phyloP scores from a whole-genome alignment of 1,140 invertebrate genomes.

The Bicyclus anynana region DNA sequence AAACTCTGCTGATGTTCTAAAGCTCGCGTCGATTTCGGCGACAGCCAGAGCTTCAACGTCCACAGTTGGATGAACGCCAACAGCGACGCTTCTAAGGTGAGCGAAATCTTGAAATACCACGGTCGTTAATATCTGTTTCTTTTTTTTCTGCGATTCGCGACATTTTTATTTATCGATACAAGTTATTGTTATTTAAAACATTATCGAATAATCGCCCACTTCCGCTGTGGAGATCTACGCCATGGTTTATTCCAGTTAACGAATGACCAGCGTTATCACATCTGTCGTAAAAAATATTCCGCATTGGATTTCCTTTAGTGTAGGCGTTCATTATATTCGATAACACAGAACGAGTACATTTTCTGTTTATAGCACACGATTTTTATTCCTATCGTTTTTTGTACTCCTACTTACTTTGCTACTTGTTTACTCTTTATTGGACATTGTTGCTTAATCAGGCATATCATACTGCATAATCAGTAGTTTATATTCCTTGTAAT shows the following conservation, averaged over 20 bases:
- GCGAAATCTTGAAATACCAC: slow-evolving; percentile 41
- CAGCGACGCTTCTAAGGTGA: slow-evolving; percentile 63
- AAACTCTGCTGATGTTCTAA: slow-evolving; percentile 41
- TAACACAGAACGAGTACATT: not conserved
- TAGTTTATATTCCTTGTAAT: not conserved
- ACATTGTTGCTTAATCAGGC: not conserved
- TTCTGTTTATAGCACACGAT: not conserved
- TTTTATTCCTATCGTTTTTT: not conserved
- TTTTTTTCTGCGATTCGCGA: slow-evolving; percentile 16
- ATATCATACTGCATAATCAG: not conserved
- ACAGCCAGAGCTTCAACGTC: slow-evolving; percentile 53
- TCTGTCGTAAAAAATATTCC: slow-evolving; percentile 26
- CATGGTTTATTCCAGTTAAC: slow-evolving; percentile 42
- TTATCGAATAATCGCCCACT: slow-evolving; percentile 26
- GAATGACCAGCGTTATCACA: slow-evolving; percentile 36
- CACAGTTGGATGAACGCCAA: slow-evolving; percentile 71
- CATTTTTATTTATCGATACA: not conserved
- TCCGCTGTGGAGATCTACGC: slow-evolving; percentile 34
- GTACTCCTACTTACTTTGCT: not conserved
- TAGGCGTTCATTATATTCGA: not conserved
- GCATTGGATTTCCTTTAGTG: slow-evolving; percentile 22
- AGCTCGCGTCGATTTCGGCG: slow-evolving; percentile 55
- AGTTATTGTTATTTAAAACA: slow-evolving; percentile 24
- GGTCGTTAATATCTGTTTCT: slow-evolving; percentile 35
- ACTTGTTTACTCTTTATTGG: not conserved